Evolutionary conservation across 2,113 vertebrate genomes (phyloP).

Genomic region (Stegostoma tigrinum): DNA sequence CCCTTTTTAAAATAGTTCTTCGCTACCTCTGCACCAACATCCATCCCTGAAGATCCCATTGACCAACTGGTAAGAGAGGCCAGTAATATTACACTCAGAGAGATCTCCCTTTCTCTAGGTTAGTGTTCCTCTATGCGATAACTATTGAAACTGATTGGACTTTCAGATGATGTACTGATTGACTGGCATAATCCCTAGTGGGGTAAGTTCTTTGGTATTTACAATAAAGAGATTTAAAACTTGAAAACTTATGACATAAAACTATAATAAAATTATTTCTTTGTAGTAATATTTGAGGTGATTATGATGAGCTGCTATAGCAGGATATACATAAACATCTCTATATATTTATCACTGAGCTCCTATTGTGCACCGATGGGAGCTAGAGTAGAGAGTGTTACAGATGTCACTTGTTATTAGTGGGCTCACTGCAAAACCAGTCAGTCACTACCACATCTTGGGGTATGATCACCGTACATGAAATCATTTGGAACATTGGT

Average conservation of each 20-base stretch:
- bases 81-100: not conserved
- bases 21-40: not conserved
- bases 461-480: slow-evolving; percentile 33
- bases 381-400: not conserved
- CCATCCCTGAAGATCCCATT: too few relatives aligned
- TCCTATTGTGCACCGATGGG: not conserved
- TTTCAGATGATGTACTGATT: not conserved
- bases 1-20: not conserved
- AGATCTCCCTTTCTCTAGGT: too few relatives aligned
- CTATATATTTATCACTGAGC: too few relatives aligned
- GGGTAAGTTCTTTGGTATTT: too few relatives aligned
- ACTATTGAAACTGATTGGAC: not conserved
- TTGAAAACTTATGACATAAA: not conserved
- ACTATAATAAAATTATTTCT: not conserved
- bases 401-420: not conserved
- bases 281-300: not conserved
- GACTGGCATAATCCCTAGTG: not conserved
- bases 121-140: not conserved
- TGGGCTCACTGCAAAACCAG: not conserved
- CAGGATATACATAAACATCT: not conserved
- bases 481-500: slow-evolving; percentile 9
- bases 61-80: not conserved
- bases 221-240: not conserved
- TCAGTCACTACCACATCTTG: not conserved
- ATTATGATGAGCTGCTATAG: not conserved